Evolutionary conservation across 2,113 vertebrate genomes (phyloP).

Genomic region (Galemys pyrenaicus): DNA sequence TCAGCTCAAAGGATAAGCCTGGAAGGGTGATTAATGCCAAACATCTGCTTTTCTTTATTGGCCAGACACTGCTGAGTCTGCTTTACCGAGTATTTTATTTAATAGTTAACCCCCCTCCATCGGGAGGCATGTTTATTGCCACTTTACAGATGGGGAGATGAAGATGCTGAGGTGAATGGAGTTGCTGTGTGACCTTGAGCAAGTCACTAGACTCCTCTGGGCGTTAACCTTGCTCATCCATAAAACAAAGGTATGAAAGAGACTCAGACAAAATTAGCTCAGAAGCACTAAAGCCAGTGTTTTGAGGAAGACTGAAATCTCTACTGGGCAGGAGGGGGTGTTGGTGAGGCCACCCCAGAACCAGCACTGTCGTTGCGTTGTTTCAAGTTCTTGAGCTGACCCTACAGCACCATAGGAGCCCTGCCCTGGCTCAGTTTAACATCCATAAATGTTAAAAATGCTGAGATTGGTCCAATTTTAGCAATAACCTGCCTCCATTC

Average conservation of each 20-base stretch:
- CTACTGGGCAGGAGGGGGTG: background rate
- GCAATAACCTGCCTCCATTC: background rate
- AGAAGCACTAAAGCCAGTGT: background rate
- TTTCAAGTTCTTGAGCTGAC: background rate
- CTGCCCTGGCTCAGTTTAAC: background rate
- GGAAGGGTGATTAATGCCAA: background rate
- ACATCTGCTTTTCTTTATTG: constrained; percentile 13
- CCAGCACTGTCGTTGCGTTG: background rate
- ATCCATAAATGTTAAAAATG: constrained; percentile 5
- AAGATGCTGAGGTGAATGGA: background rate
- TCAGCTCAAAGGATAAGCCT: background rate
- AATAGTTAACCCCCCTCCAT: background rate
- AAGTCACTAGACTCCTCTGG: background rate
- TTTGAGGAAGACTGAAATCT: background rate
- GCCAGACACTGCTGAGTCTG: background rate
- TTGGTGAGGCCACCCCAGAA: background rate
- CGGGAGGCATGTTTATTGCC: background rate
- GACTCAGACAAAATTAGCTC: background rate
- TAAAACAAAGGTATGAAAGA: background rate
- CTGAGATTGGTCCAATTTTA: constrained; percentile 15
- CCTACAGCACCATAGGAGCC: background rate
- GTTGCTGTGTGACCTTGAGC: background rate
- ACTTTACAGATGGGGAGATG: background rate
- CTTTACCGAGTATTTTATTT: background rate
- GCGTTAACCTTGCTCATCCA: background rate